phyloP scores from a whole-genome alignment of 1,140 invertebrate genomes.

The Spodoptera frugiperda region DNA sequence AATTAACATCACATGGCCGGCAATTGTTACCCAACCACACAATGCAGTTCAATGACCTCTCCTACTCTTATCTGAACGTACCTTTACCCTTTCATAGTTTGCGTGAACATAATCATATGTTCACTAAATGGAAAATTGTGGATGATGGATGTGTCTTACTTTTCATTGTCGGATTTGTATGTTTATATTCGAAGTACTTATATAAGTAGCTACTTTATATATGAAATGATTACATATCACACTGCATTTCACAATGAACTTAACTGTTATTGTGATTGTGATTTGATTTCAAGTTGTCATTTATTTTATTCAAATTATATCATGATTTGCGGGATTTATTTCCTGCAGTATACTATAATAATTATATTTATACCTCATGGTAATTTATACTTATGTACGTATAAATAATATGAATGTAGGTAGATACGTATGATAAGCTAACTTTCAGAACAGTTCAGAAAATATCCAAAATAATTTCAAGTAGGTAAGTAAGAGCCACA shows the following conservation, averaged over 20 bases:
- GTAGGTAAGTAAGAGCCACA: no score
- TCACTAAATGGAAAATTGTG: slow-evolving; percentile 24
- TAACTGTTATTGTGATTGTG: neutral
- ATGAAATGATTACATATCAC: neutral
- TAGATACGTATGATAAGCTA: no score
- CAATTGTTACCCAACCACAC: slow-evolving; percentile 37
- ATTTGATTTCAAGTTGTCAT: neutral
- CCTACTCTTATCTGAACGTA: slow-evolving; percentile 30
- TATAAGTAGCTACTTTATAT: no score
- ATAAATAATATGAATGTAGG: no score
- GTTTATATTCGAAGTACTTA: neutral
- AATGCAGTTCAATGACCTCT: slow-evolving; percentile 25
- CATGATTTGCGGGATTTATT: no score
- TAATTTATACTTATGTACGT: no score
- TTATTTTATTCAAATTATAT: no score
- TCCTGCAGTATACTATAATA: no score
- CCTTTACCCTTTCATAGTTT: slow-evolving; percentile 31
- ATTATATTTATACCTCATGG: no score
- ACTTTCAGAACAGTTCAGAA: no score
- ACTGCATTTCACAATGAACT: neutral
- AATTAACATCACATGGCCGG: slow-evolving; percentile 31
- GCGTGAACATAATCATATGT: slow-evolving; percentile 32
- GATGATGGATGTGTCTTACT: slow-evolving; percentile 35
- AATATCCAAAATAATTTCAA: no score
- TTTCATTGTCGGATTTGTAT: slow-evolving; percentile 1